These are phyloP conservation scores for Amphiprion percula DNA, from an alignment of 2,113 vertebrate genomes.

Conservation along the genomic window DNA sequence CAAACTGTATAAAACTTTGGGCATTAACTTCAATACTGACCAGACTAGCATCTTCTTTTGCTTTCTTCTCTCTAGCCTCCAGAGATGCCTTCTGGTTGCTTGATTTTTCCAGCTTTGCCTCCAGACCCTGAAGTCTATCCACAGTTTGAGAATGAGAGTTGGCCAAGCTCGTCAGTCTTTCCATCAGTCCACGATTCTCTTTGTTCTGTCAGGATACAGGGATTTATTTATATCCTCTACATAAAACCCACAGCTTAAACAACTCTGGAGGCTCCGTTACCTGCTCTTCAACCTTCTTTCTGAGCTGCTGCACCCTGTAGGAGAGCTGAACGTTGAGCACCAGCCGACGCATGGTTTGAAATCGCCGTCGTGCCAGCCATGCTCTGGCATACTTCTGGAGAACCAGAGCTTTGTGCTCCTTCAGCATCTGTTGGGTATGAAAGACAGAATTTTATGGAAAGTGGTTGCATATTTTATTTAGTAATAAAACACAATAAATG, in stretches of 20 bases:
- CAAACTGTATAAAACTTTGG: not conserved
- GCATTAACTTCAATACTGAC: conserved; percentile 74
- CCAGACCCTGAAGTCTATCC: conserved; percentile 89
- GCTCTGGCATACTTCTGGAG: conserved; percentile 95
- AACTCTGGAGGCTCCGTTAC: conserved; percentile 72
- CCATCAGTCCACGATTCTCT: conserved; percentile 92
- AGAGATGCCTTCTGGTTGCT: conserved; percentile 77
- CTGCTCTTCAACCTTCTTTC: conserved; percentile 95
- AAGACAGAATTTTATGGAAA: not conserved
- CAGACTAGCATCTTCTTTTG: conserved; percentile 85
- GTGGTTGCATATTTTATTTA: not conserved
- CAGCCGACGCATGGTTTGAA: conserved; percentile 93
- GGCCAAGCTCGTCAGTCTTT: conserved; percentile 89
- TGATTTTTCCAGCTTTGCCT: conserved; percentile 88
- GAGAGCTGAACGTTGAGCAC: conserved; percentile 96
- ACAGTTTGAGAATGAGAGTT: conserved; percentile 81
- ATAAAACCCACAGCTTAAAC: not conserved
- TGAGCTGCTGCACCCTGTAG: conserved; percentile 92
- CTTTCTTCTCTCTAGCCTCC: conserved; percentile 87
- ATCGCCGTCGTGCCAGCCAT: conserved; percentile 93
- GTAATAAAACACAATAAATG: not conserved
- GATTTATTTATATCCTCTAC: not conserved
- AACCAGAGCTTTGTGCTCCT: conserved; percentile 93
- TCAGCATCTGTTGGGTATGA: conserved; percentile 85
- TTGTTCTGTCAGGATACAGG: conserved; percentile 83